These are phyloP conservation scores for human (Homo sapiens) DNA, from an alignment of 2,113 vertebrate species.

Conservation along the genomic window GRCh38 chr19:10893501-10894000, in stretches of 20 bases:
- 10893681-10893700: background rate
- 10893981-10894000: background rate
- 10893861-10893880: accelerated
- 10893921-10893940: background rate
- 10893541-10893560: no score
- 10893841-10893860: background rate
- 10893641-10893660: background rate
- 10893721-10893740: background rate
- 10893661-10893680: background rate
- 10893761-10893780: no score
- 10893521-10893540: no score
- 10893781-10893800: background rate
- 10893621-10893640: background rate
- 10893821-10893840: background rate
- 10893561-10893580: no score
- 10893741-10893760: background rate
- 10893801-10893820: background rate
- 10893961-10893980: background rate
- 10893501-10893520: no score
- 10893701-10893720: background rate
- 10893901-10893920: background rate
- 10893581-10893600: no score
- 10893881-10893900: background rate
- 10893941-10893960: background rate
- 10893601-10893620: no score